phyloP scores from a whole-genome alignment of 2,888 invertebrate genomes.

The Platycheirus rosarum region DNA sequence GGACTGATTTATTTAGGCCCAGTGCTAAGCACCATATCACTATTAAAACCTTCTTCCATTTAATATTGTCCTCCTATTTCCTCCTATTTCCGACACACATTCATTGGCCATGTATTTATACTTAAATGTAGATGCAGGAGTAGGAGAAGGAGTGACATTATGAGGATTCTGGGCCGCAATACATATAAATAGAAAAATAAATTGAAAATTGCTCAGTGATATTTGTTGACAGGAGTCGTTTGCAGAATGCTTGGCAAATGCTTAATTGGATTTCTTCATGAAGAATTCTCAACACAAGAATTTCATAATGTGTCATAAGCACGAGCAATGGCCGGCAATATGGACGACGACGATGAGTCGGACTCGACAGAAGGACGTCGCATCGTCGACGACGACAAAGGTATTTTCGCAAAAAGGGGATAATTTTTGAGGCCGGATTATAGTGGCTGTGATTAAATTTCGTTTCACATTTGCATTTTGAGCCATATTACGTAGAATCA shows the following conservation, averaged over 20 bases:
- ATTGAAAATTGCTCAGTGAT: constrained; percentile 71
- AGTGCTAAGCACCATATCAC: constrained; percentile 51
- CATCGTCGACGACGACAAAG: not conserved
- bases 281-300: constrained; percentile 68
- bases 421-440: not conserved
- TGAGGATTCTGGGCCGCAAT: constrained; percentile 50
- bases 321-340: constrained; percentile 43
- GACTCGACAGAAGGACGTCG: too few species aligned
- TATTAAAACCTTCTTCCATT: constrained; percentile 39
- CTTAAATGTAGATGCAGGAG: not conserved
- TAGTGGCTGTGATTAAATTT: not conserved
- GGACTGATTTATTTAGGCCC: constrained; percentile 54
- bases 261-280: constrained; percentile 70
- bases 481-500: too few species aligned
- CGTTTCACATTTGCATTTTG: too few species aligned
- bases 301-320: constrained; percentile 60
- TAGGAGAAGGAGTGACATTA: constrained; percentile 45
- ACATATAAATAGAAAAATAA: constrained; percentile 63
- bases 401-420: constrained; percentile 7
- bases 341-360: constrained; percentile 19
- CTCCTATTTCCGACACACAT: constrained; percentile 18
- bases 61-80: constrained; percentile 43
- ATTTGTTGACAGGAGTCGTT: constrained; percentile 70
- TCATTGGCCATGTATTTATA: too few species aligned
- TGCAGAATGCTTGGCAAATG: constrained; percentile 66